phyloP scores from a whole-genome alignment of 30 jellyfish, hydroid and myxozoan species.

The Aurelia coerulea region DNA sequence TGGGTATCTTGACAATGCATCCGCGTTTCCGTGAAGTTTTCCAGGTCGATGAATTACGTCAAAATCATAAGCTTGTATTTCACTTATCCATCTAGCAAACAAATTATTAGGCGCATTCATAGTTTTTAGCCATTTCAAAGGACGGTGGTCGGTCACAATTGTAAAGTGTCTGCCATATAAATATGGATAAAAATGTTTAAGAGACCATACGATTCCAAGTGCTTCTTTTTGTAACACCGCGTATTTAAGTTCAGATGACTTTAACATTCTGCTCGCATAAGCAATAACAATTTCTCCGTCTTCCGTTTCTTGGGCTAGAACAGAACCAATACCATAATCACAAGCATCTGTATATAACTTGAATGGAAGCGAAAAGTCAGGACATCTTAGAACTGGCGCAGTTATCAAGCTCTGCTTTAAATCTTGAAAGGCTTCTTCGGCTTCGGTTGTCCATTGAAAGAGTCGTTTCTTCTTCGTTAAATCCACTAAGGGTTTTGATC shows the following conservation, averaged over 20 bases:
- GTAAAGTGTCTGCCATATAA: constrained; percentile 62
- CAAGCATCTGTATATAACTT: constrained; percentile 61
- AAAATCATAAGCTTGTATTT: constrained; percentile 58
- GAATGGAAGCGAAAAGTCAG: constrained; percentile 31
- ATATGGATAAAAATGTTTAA: constrained; percentile 67
- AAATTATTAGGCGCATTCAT: constrained; percentile 58
- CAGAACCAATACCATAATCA: constrained; percentile 61
- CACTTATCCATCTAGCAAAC: constrained; percentile 72
- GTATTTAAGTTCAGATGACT: constrained; percentile 38
- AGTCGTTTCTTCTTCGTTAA: constrained; percentile 29
- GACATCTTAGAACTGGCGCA: constrained; percentile 58
- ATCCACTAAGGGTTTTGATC: constrained; percentile 24
- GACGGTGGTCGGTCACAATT: constrained; percentile 51
- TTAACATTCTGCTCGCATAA: constrained; percentile 51
- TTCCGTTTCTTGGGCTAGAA: constrained; percentile 58
- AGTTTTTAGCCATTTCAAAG: constrained; percentile 65
- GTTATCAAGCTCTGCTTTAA: constrained; percentile 29
- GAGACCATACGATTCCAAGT: constrained; percentile 50
- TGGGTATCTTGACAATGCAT: constrained; percentile 60
- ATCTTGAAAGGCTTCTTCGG: constrained; percentile 4
- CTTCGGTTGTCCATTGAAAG: constrained; percentile 11
- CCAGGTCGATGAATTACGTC: constrained; percentile 67
- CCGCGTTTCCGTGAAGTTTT: constrained; percentile 55
- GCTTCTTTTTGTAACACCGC: constrained; percentile 65
- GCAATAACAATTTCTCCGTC: constrained; percentile 53